Percentiles rank a stretch among this genome's conserved stretches.
Evolutionary conservation across 2,888 invertebrate genomes (phyloP).

Genomic region (Caenorhabditis sp.): DNA sequence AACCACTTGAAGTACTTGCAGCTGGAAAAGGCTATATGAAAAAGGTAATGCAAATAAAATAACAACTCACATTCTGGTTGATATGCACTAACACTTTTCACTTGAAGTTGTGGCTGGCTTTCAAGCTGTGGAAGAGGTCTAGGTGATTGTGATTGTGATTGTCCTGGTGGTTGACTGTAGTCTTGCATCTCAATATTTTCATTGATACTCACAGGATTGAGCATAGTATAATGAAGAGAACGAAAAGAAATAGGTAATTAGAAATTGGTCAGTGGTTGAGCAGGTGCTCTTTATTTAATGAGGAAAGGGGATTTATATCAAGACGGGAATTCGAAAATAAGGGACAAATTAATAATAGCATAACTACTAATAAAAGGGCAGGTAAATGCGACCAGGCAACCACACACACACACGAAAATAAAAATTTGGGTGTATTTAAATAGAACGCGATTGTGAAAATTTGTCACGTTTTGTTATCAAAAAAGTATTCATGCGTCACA

Average conservation of each 20-base stretch:
- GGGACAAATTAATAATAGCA: background rate
- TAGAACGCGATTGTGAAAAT: background rate
- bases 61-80: background rate
- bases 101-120: background rate
- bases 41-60: background rate
- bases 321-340: background rate
- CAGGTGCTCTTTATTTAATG: background rate
- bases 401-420: background rate
- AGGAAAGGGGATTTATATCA: background rate
- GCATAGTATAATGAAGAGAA: background rate
- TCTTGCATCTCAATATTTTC: background rate
- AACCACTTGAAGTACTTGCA: background rate
- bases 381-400: background rate
- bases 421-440: background rate
- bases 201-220: background rate
- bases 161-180: background rate
- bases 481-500: conserved; percentile 12
- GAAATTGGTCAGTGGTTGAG: background rate
- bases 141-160: background rate
- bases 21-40: background rate
- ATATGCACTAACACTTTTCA: background rate
- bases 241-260: background rate
- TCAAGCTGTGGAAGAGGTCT: background rate
- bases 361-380: background rate
- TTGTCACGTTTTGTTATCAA: background rate